Base-by-base conservation (phyloP, 2,888 invertebrate genomes). In the Platycnemis pennipes region DNA sequence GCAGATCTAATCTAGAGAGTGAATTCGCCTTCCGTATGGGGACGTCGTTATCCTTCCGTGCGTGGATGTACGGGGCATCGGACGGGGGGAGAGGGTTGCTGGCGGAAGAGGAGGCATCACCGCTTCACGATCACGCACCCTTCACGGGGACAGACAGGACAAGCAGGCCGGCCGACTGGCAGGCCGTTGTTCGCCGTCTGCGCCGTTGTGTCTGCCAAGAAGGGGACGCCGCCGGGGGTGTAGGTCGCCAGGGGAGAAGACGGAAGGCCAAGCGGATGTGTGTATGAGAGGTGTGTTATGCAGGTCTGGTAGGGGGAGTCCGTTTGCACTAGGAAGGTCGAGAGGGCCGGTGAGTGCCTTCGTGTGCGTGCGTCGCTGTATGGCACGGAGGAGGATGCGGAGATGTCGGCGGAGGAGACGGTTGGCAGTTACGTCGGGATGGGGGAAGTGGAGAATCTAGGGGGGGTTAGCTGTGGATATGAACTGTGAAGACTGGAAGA, bases 251-350 rank as follows among this genome's bases (percentile, higher is more conserved):
- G 2, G 77, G 26, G 31, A 37, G 77, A 77, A 77, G 77, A 77
- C 77, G 37, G 77, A 37, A 77, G 77, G 77, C 77, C 77, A 77
- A 77, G 77, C 77, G 77, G 77, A 77, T 77, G 77, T 37, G 69
- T 69, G 77, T 77, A 77, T 77, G 77, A 77, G 77, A 37, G 77
- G 37, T n/a, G 77, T 31, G 37, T 77, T 77, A 77, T 77, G 77
- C 37, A 37, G 31, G 77, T 31, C 77, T 13, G 77, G 77, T 31
- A 37, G 77, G 31, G 3, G 77, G 37, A 26, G n/a, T 37, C 77
- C 77, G 77, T 77, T 77, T 77, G 31, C 11, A 16, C 77, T 77
- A 37, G 77, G 77, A 63, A 63, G 63, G 77, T 77, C 77, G 77
- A 77, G 37, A 26, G 77, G 77, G 77, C n/a, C n/a, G n/a, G n/a